Percentiles rank a stretch among this genome's conserved stretches.
Evolutionary conservation across 2,888 invertebrate species (phyloP).

Genomic region (Drepana falcataria): DNA sequence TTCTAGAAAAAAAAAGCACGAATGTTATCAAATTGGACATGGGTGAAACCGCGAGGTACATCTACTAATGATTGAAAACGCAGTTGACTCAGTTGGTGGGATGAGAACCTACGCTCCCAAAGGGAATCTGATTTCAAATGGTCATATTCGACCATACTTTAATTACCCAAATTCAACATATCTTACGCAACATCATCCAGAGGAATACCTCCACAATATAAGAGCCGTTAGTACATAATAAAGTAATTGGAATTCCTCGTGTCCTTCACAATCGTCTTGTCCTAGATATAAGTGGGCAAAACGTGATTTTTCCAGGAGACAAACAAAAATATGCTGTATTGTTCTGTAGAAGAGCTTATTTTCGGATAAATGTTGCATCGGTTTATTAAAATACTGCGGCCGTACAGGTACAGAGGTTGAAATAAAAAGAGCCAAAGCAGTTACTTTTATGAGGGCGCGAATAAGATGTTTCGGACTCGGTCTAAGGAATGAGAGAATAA

Average conservation of each 20-base stretch:
- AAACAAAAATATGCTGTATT: constrained; percentile 30
- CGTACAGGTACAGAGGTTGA: constrained; percentile 75
- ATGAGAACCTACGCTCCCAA: too few relatives aligned
- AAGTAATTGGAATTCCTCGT: constrained; percentile 76
- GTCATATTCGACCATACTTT: too few relatives aligned
- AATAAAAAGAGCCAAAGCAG: constrained; percentile 78
- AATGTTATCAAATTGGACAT: too few relatives aligned
- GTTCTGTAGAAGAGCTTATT: constrained; percentile 26
- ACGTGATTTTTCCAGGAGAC: constrained; percentile 49
- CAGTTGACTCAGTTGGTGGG: too few relatives aligned
- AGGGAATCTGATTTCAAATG: too few relatives aligned
- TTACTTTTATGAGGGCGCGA: constrained; percentile 80
- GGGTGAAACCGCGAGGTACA: too few relatives aligned
- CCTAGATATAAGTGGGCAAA: constrained; percentile 73
- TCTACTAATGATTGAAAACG: too few relatives aligned
- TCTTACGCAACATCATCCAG: constrained; percentile 27
- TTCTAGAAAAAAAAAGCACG: too few relatives aligned
- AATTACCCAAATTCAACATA: constrained; percentile 5
- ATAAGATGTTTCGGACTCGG: constrained; percentile 78
- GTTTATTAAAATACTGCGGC: constrained; percentile 78
- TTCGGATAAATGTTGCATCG: constrained; percentile 27
- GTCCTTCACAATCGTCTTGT: constrained; percentile 69
- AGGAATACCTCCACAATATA: constrained; percentile 31
- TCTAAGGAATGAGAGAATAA: constrained; percentile 65
- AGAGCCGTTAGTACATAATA: constrained; percentile 56